Base-by-base conservation (phyloP, 2,797 vertebrate genomes). In the Tinamus major region DNA sequence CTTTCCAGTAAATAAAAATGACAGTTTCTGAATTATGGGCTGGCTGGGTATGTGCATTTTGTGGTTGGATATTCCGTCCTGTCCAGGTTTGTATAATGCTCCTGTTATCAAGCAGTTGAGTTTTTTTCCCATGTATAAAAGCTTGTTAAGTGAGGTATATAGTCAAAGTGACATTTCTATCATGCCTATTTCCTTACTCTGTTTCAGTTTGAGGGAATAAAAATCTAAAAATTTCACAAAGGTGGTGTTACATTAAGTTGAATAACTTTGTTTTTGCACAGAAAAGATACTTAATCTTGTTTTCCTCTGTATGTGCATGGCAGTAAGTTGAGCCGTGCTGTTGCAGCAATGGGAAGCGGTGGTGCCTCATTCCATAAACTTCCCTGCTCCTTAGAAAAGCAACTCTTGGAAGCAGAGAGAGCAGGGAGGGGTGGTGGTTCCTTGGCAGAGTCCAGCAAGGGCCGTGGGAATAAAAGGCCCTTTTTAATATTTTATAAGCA, bases 321-420 rank as follows among this genome's bases (percentile, higher is more conserved):
- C 71, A 33, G 5, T 1, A 16, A 62, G 58, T 46, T 37, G 35
- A 0, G 1, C 29, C 2, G 26, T 35, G n/a, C 29, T 69, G 29
- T 23, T 29, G 11, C 13, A 41, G 18, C 0, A 0, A 39, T 4
- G 11, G n/a, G 51, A 41, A 61, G n/a, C 24, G 0, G 0, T 0
- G 1, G 33, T 58, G 2, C 41, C 55, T 74, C 27, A 4, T 33
- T 33, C 9, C 48, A 20, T 0, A 0, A 3, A 7, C 76, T 81
- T 62, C 26, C 2, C 29, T 56, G 39, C 17, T 41, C 7, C 17
- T 15, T 6, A n/a, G 48, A 31, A 63, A 24, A 0, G 1, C 16
- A 24, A 21, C 61, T 2, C 2, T n/a, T 33, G 35, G 44, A 44
- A 55, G 35, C 55, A 35, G 69, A 72, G 37, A 42, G 18, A 70